Conservation (phyloP, 2,888 invertebrate species). For the Chymomyza amoena region DNA sequence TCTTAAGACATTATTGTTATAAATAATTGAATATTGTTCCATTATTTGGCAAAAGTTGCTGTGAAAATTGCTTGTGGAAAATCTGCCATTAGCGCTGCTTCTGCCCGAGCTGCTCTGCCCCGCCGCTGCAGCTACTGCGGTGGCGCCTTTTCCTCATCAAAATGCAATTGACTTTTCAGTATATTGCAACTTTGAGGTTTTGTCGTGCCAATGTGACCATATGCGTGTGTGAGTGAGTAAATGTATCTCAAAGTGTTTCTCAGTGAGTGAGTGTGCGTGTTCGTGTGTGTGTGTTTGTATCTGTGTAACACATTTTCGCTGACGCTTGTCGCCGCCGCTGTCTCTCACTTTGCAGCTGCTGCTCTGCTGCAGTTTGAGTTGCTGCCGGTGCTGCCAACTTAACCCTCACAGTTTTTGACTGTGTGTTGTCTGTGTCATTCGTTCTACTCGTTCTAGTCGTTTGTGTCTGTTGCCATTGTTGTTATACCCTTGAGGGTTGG, state of each 20-base stretch:
- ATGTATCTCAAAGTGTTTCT: neutral
- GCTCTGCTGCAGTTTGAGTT: neutral
- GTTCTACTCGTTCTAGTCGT: neutral
- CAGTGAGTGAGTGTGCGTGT: slow-evolving; percentile 15
- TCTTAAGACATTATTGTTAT: slow-evolving; percentile 55
- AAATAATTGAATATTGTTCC: slow-evolving; percentile 55
- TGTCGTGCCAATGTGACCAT: slow-evolving; percentile 30
- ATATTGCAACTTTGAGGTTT: slow-evolving; percentile 62
- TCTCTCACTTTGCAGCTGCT: neutral
- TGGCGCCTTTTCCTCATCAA: slow-evolving; percentile 42
- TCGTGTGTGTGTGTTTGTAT: slow-evolving; percentile 18
- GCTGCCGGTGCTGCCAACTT: neutral
- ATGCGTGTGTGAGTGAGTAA: neutral
- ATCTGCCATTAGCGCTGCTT: neutral
- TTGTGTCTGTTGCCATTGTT: neutral
- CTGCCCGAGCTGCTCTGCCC: too few species aligned
- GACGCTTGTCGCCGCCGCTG: neutral
- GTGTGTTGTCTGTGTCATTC: neutral
- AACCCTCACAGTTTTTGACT: neutral
- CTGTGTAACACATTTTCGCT: slow-evolving; percentile 5
- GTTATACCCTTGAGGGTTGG: neutral
- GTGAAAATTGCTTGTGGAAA: slow-evolving; percentile 1
- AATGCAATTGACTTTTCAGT: slow-evolving; percentile 69
- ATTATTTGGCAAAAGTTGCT: neutral
- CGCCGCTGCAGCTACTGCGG: too few species aligned